phyloP scores from a whole-genome alignment of 2,888 invertebrate species.

The Nomada fabriciana region DNA sequence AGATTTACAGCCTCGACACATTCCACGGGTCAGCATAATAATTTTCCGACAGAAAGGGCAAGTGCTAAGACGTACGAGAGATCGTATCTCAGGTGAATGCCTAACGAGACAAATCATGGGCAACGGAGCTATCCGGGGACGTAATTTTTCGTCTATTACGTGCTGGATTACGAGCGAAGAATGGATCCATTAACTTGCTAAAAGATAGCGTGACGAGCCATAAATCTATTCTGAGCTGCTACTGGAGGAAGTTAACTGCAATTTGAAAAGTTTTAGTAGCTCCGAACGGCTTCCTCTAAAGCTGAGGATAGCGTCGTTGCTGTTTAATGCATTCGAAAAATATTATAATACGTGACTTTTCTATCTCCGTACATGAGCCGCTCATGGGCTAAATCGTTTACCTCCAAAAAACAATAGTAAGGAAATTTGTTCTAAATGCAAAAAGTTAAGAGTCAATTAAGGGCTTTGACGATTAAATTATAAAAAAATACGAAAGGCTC shows the following conservation, averaged over 20 bases:
- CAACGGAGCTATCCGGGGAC: background rate
- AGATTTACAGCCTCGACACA: constrained; percentile 12
- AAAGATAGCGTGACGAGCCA: constrained; percentile 29
- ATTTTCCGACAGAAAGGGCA: constrained; percentile 3
- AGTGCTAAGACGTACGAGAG: background rate
- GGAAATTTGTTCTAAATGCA: background rate
- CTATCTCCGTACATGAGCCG: too few relatives aligned
- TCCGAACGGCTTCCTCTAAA: constrained; percentile 1
- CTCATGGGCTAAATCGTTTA: too few relatives aligned
- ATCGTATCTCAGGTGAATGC: background rate
- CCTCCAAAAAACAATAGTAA: too few relatives aligned
- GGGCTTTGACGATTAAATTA: constrained; percentile 6
- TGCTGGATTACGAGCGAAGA: background rate
- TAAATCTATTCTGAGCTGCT: constrained; percentile 40
- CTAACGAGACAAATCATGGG: constrained; percentile 4
- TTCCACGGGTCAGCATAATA: background rate
- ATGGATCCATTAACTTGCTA: constrained; percentile 12
- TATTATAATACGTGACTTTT: constrained; percentile 21
- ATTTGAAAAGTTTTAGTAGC: constrained; percentile 40
- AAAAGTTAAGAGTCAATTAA: too few relatives aligned
- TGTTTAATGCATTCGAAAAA: constrained; percentile 28
- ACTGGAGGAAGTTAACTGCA: constrained; percentile 29
- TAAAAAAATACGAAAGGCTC: too few relatives aligned
- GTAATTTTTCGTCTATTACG: background rate
- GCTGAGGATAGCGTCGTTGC: background rate